These are phyloP conservation scores for Danionella dracula DNA, from an alignment of 2,797 vertebrate species.

Conservation along the genomic window DNA sequence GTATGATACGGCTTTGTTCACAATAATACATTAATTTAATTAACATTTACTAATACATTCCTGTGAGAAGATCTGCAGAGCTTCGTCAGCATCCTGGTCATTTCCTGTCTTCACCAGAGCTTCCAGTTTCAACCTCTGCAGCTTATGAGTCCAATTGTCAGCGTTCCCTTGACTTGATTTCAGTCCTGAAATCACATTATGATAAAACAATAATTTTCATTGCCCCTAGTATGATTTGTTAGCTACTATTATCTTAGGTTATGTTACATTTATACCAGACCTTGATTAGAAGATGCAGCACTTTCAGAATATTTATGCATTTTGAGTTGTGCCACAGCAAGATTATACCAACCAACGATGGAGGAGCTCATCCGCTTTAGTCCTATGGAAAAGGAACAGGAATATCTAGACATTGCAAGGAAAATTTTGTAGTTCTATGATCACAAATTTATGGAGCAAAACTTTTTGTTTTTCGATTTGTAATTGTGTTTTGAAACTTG, in stretches of 20 bases:
- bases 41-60: no score
- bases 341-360: constrained; percentile 70
- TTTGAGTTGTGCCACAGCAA: constrained; percentile 82
- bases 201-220: not conserved
- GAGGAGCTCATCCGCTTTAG: constrained; percentile 68
- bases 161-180: constrained; percentile 51
- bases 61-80: constrained; percentile 76
- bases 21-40: no score
- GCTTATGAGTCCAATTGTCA: constrained; percentile 55
- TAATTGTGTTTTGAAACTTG: no score
- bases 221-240: not conserved
- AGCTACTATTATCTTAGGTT: not conserved
- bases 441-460: no score
- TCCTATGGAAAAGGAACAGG: constrained; percentile 61
- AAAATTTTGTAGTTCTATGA: not conserved
- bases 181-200: constrained; percentile 66
- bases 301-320: constrained; percentile 75
- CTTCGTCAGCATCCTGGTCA: constrained; percentile 72
- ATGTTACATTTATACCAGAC: constrained; percentile 54
- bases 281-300: constrained; percentile 79
- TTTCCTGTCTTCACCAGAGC: constrained; percentile 71
- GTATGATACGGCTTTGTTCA: no score
- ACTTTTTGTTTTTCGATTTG: no score
- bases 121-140: constrained; percentile 74
- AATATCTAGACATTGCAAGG: not conserved